A percentile compares a stretch with the other conserved stretches of the same genome.
Evolutionary conservation across 2,797 vertebrate genomes (phyloP).

Genomic region (Lepus oiostolus): DNA sequence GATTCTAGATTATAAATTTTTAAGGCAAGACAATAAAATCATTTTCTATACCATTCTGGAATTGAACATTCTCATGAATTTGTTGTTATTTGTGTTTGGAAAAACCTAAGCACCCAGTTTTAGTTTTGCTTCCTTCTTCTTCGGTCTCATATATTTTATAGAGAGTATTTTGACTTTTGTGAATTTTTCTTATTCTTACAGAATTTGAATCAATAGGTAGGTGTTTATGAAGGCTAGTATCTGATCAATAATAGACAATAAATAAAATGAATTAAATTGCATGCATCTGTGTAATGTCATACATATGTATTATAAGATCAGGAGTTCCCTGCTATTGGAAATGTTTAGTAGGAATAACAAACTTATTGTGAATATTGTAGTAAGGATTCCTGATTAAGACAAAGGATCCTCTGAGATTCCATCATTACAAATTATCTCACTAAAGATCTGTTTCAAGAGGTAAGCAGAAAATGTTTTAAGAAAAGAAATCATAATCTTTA

Average conservation of each 20-base stretch:
- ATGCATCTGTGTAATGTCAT: not conserved
- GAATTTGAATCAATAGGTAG: not conserved
- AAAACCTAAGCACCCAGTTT: not conserved
- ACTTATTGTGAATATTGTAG: not conserved
- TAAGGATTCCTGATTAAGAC: not conserved
- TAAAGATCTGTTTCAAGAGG: not conserved
- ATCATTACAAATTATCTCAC: not conserved
- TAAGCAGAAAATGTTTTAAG: not conserved
- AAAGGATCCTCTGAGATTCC: not conserved
- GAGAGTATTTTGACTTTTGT: not conserved
- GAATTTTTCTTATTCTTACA: not conserved
- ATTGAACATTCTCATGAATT: constrained; percentile 40
- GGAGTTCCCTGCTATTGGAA: not conserved
- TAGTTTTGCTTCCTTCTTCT: not conserved
- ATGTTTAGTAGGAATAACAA: constrained; percentile 4
- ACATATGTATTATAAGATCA: not conserved
- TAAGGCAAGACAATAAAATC: constrained; percentile 67
- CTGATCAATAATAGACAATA: not conserved
- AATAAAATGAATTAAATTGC: not conserved
- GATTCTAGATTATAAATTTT: constrained; percentile 63
- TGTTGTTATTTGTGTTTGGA: constrained; percentile 60
- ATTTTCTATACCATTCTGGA: constrained; percentile 31
- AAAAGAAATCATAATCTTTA: not conserved
- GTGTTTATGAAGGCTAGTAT: not conserved
- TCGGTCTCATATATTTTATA: not conserved